phyloP scores from a whole-genome alignment of 1,140 invertebrate species.

The Hyposmocoma kahamanoa region DNA sequence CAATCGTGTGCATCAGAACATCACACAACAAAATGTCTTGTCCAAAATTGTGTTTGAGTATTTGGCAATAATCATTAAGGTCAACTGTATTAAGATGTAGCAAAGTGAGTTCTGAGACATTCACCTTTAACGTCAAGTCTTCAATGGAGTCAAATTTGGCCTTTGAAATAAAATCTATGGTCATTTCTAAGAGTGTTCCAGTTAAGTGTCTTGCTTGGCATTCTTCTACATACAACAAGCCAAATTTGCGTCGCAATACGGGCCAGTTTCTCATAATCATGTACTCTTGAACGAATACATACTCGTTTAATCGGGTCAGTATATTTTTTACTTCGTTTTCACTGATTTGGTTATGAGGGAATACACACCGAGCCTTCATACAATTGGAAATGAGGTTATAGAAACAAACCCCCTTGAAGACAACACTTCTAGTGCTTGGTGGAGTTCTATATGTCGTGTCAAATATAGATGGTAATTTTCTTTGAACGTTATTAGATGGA shows the following conservation, averaged over 20 bases:
- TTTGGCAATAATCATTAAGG: conserved; percentile 24
- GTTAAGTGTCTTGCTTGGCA: conserved; percentile 28
- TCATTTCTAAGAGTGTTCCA: conserved; percentile 39
- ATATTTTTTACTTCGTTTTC: conserved; percentile 10
- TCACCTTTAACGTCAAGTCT: conserved; percentile 19
- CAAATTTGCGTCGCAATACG: conserved; percentile 27
- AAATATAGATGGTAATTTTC: conserved; percentile 13
- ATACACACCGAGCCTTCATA: conserved; percentile 31
- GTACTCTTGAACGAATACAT: conserved; percentile 41
- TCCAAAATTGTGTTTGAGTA: conserved; percentile 22
- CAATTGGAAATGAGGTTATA: conserved; percentile 36
- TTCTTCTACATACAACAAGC: conserved; percentile 35
- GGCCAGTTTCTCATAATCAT: conserved; percentile 22
- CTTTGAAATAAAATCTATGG: conserved; percentile 30
- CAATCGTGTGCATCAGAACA: conserved; percentile 36
- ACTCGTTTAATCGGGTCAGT: conserved; percentile 19
- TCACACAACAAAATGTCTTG: conserved; percentile 29
- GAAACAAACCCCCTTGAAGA: conserved; percentile 40
- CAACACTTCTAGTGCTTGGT: conserved; percentile 12
- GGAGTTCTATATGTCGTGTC: conserved; percentile 15
- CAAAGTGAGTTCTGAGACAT: conserved; percentile 33
- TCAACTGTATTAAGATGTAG: conserved; percentile 40
- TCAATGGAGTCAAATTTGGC: conserved; percentile 6
- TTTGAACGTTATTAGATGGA: not conserved
- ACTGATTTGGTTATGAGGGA: conserved; percentile 19